These are phyloP conservation scores for Drosophila suzukii DNA, from an alignment of 1,140 invertebrate species.

Conservation along the genomic window DNA sequence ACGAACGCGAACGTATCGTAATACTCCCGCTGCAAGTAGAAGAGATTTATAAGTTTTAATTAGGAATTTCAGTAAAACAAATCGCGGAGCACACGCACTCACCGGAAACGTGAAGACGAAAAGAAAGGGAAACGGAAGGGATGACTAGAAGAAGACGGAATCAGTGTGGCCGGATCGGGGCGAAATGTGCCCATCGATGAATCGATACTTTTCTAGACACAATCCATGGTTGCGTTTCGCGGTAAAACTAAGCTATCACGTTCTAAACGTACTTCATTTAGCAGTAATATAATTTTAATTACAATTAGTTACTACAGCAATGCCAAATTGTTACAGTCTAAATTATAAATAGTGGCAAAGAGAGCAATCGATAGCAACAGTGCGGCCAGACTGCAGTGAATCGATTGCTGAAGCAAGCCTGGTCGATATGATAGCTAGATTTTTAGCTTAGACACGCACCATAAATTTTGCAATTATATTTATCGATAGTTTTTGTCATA, in stretches of 20 bases:
- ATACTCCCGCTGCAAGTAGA: slow-evolving; percentile 9
- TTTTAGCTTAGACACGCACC: not conserved
- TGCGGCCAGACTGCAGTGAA: not conserved
- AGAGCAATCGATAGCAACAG: not conserved
- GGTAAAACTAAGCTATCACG: not conserved
- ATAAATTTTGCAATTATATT: not conserved
- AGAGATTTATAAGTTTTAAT: not conserved
- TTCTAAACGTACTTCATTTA: not conserved
- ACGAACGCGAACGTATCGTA: slow-evolving; percentile 18
- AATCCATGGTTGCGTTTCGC: not conserved
- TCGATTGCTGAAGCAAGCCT: not conserved
- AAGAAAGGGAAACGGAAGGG: slow-evolving; percentile 18
- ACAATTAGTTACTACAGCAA: no score
- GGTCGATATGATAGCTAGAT: not conserved
- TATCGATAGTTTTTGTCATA: no score
- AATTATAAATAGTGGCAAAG: not conserved
- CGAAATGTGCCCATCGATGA: not conserved
- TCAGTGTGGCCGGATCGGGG: not conserved
- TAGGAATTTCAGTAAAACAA: not conserved
- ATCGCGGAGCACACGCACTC: slow-evolving; percentile 9
- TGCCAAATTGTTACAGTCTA: not conserved
- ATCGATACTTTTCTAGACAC: not conserved
- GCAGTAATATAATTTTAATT: no score
- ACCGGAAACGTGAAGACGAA: slow-evolving; percentile 14
- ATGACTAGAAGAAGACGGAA: slow-evolving; percentile 9